Conservation (phyloP, 2,797 vertebrate species). For the Oreochromis grahami region DNA sequence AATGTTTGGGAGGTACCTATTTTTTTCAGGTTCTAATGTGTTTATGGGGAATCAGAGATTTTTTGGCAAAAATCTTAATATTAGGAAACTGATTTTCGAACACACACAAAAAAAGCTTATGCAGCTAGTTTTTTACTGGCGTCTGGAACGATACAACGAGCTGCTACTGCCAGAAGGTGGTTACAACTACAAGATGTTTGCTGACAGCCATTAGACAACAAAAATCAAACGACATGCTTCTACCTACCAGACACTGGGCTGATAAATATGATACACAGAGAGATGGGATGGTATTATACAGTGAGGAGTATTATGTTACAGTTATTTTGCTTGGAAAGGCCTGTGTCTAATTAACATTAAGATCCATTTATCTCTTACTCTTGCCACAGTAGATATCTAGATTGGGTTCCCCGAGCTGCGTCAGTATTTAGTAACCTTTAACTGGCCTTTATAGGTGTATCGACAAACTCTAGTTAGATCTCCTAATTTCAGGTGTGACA, state of each 20-base stretch:
- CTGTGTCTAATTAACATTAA: not conserved
- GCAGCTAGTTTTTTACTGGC: not conserved
- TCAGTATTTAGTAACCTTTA: conserved; percentile 39
- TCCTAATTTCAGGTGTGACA: conserved; percentile 42
- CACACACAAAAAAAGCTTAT: not conserved
- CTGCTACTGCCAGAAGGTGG: not conserved
- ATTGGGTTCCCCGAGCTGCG: conserved; percentile 4
- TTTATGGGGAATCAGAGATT: not conserved
- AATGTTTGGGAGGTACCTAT: not conserved
- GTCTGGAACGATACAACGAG: not conserved
- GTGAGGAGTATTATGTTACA: not conserved
- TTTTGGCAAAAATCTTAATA: not conserved
- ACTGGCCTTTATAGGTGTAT: conserved; percentile 37
- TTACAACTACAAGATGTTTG: not conserved
- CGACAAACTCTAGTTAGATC: conserved; percentile 38
- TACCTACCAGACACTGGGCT: not conserved
- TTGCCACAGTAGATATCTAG: not conserved
- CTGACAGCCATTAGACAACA: not conserved
- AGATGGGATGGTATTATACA: not conserved
- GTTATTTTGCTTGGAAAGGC: not conserved
- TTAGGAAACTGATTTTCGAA: not conserved
- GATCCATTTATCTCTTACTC: not conserved
- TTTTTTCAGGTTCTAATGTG: not conserved
- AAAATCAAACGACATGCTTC: not conserved
- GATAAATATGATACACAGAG: not conserved